Percentiles rank a stretch among this genome's conserved stretches.
Evolutionary conservation across 2,888 invertebrate species (phyloP).

Genomic region (Trissonchulus sp.): DNA sequence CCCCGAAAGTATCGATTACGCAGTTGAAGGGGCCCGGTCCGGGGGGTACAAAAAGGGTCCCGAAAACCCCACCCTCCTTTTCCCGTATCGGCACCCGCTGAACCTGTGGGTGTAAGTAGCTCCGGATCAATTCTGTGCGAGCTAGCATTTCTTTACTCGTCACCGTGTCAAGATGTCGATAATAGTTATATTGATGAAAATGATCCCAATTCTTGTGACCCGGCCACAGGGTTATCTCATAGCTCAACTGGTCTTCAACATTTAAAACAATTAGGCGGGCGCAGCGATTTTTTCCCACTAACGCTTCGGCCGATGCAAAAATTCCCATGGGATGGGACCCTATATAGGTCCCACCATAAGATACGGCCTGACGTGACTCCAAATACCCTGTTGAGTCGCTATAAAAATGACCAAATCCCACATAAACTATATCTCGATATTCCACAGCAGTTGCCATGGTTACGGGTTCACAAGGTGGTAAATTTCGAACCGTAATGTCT

Average conservation of each 20-base stretch:
- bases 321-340: not conserved
- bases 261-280: not conserved
- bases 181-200: not conserved
- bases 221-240: not conserved
- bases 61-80: not conserved
- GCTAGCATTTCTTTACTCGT: not conserved
- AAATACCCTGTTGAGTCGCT: not conserved
- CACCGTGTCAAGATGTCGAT: not conserved
- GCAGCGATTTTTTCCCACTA: not conserved
- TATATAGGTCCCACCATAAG: not conserved
- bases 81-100: not conserved
- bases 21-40: not conserved
- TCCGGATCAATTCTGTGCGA: not conserved
- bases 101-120: not conserved
- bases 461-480: not conserved
- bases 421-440: not conserved
- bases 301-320: not conserved
- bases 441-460: not conserved
- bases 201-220: not conserved
- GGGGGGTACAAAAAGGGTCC: slow-evolving; percentile 14
- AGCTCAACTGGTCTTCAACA: not conserved
- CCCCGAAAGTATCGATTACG: slow-evolving; percentile 48
- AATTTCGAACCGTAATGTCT: not conserved
- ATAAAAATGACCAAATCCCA: not conserved
- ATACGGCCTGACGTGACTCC: not conserved